Evolutionary conservation across 2,797 vertebrate species (phyloP), one percentile per base, ranked within the genome.

Genomic region (Echeneis naucrates): DNA sequence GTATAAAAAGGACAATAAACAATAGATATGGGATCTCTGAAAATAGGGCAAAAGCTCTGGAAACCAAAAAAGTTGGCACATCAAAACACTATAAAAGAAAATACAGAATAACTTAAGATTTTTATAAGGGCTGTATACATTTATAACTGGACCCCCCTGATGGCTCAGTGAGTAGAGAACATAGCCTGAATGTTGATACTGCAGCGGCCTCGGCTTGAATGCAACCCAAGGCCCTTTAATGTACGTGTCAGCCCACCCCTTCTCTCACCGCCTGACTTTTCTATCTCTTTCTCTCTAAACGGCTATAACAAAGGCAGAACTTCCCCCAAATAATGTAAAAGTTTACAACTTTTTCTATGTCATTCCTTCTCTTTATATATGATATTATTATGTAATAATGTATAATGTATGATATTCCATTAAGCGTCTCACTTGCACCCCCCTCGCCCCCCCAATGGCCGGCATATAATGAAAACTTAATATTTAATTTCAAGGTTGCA

Each of bases 381-480:
- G 17, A 30, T 13, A 58, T 42, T 9, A 47, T 50, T 50, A 37
- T 50, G 10, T 50, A 35, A 37, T 56, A 4, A 55, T 35, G 7
- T 10, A 51, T 67, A 57, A 61, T 23, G 8, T 40, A 8, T 30
- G 44, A 52, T 59, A 67, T 79, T 67, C 26, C 45, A 63, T 72
- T 73, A 70, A 37, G 37, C 33, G 35, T 32, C 24, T 21, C 44
- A 27, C 44, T 12, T 50, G 13, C n/a, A n/a, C n/a, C 30, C 10
- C 45, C 10, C 37, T 38, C n/a, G 30, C 10, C 45, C 10, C 37
- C 38, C 35, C 56, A 62, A 50, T 63, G 45, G 30, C 30, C 62
- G 58, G 23, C 24, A 57, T 65, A 7, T 53, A 55, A 65, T 78
- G 2, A 64, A 81, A 69, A 57, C 42, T 72, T 66, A 72, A 75